phyloP scores from a whole-genome alignment of 2,797 vertebrate species.

The Macrochelys suwanniensis region DNA sequence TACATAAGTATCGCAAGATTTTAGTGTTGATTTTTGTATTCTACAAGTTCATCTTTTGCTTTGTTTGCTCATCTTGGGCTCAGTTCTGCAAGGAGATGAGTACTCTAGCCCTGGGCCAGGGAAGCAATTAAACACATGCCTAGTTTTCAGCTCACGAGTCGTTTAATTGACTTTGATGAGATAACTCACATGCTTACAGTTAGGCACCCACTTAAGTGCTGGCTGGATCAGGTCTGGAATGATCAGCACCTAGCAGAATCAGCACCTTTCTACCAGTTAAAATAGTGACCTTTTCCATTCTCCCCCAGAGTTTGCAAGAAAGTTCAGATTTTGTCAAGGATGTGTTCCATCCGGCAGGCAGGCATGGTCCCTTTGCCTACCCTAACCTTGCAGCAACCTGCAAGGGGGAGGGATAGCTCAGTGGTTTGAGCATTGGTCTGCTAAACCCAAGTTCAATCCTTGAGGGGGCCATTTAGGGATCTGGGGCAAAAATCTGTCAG shows the following conservation, averaged over 20 bases:
- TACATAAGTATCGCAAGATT: constrained; percentile 20
- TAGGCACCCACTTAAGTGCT: background rate
- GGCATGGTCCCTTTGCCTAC: background rate
- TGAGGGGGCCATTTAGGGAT: too few species aligned
- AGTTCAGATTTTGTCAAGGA: background rate
- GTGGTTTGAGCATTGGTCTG: too few species aligned
- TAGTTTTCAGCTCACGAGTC: background rate
- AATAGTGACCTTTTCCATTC: background rate
- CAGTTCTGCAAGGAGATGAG: background rate
- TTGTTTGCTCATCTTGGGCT: background rate
- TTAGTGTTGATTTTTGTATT: background rate
- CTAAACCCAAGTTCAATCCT: too few species aligned
- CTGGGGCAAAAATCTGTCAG: too few species aligned
- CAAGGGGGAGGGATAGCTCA: too few species aligned
- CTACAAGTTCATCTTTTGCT: background rate
- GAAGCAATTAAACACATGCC: background rate
- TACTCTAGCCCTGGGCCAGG: background rate
- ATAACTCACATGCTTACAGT: background rate
- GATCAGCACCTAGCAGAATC: background rate
- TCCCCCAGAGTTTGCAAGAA: background rate
- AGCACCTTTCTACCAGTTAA: background rate
- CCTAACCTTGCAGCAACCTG: background rate
- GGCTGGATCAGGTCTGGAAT: background rate
- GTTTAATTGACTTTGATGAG: background rate
- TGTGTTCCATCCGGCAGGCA: background rate